These are phyloP conservation scores for Kryptolebias marmoratus DNA, from an alignment of 2,113 vertebrate genomes.

Conservation along the genomic window DNA sequence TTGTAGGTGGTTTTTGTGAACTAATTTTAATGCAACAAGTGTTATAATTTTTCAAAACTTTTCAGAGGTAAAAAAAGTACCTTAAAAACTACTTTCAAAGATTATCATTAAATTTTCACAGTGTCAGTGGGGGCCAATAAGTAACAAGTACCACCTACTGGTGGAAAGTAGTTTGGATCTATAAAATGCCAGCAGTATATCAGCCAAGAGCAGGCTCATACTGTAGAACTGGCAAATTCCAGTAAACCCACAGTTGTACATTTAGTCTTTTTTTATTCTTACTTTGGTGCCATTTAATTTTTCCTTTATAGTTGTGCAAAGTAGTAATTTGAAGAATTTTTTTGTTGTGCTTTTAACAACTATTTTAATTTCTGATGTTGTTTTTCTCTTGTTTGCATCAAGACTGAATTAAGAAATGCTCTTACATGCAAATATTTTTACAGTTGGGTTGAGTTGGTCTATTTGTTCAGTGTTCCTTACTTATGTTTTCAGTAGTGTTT, in stretches of 20 bases:
- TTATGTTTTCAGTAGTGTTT: background rate
- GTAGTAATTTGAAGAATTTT: background rate
- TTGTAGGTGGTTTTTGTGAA: no score
- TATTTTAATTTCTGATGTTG: background rate
- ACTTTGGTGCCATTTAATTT: background rate
- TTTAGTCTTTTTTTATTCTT: background rate
- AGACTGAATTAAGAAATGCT: background rate
- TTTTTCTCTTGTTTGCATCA: background rate
- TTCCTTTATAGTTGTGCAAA: slow-evolving; percentile 1
- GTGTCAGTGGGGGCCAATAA: no score
- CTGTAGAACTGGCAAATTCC: background rate
- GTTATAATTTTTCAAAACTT: no score
- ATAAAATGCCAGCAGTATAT: no score
- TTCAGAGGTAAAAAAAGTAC: no score
- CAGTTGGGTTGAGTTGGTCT: background rate
- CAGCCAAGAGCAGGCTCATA: no score
- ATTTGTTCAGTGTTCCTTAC: background rate
- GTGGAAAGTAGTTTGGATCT: no score
- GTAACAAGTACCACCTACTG: no score
- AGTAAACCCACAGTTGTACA: no score
- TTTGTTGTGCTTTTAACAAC: background rate
- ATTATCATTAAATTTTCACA: no score
- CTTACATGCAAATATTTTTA: background rate
- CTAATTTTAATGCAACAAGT: no score
- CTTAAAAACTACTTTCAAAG: no score